Evolutionary conservation across 2,888 invertebrate species (phyloP).

Genomic region (Cheilosia vernalis): DNA sequence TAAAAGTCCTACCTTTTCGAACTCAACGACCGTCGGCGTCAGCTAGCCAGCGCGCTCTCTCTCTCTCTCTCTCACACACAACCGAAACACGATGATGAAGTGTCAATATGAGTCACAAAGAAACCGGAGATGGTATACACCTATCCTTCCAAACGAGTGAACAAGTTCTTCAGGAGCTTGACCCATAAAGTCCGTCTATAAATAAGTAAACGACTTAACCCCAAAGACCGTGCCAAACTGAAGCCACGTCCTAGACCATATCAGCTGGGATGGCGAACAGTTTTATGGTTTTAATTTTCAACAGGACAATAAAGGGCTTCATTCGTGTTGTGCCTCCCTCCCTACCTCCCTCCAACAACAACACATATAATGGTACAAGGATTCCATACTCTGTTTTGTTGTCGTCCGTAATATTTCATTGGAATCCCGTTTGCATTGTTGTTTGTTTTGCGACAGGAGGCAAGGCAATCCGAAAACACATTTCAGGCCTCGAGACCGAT

Average conservation of each 20-base stretch:
- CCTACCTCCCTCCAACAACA: not conserved
- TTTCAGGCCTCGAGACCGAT: slow-evolving; percentile 51
- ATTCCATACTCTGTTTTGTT: slow-evolving; percentile 2
- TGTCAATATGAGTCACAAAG: slow-evolving; percentile 38
- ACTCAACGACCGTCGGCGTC: no score
- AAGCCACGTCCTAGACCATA: slow-evolving; percentile 2
- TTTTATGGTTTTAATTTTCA: slow-evolving; percentile 75
- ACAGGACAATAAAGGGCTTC: slow-evolving; percentile 71
- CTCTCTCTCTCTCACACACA: not conserved
- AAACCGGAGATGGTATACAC: slow-evolving; percentile 20
- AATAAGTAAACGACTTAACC: slow-evolving; percentile 67
- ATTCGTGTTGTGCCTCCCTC: slow-evolving; percentile 35
- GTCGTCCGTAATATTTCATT: slow-evolving; percentile 33
- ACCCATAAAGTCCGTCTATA: slow-evolving; percentile 50
- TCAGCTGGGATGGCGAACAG: slow-evolving; percentile 36
- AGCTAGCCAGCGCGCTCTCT: not conserved
- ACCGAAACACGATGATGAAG: slow-evolving; percentile 31
- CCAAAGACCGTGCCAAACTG: slow-evolving; percentile 36
- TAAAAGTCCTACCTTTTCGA: slow-evolving; percentile 21
- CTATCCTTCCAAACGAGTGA: slow-evolving; percentile 44
- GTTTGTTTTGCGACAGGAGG: not conserved
- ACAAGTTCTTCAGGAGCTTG: slow-evolving; percentile 44
- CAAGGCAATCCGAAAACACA: slow-evolving; percentile 9
- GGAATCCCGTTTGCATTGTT: slow-evolving; percentile 27
- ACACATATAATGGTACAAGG: not conserved